phyloP scores from a whole-genome alignment of 2,113 vertebrate genomes.

The Butastur rufipennis region DNA sequence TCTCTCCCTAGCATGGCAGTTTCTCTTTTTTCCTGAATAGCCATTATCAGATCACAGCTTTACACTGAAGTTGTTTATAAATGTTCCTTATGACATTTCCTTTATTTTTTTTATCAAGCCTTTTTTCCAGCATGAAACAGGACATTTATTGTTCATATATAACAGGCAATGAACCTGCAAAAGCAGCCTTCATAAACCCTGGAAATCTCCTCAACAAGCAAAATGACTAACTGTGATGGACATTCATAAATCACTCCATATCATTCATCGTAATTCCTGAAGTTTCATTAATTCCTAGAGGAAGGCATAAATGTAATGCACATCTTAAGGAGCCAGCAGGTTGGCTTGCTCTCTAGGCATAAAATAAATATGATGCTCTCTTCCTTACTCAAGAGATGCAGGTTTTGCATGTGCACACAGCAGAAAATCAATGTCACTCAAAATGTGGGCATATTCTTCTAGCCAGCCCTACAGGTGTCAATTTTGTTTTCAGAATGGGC shows the following conservation, averaged over 20 bases:
- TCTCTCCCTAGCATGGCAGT: background rate
- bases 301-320: background rate
- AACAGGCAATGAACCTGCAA: constrained; percentile 18
- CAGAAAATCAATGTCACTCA: background rate
- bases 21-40: background rate
- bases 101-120: background rate
- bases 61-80: constrained; percentile 33
- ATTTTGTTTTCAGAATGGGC: background rate
- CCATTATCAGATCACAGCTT: constrained; percentile 1
- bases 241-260: background rate
- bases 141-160: constrained; percentile 14
- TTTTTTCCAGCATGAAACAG: constrained; percentile 9
- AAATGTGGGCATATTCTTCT: background rate
- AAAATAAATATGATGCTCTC: background rate
- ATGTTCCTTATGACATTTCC: background rate
- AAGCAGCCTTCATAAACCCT: background rate
- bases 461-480: background rate
- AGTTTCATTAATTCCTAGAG: constrained; percentile 34
- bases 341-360: background rate
- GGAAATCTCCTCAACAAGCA: background rate
- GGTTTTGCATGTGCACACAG: background rate
- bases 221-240: background rate
- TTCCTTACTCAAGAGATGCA: background rate
- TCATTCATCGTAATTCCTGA: background rate
- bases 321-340: background rate